Conservation (phyloP, 2,888 invertebrate genomes). For the Drosophila helvetica region DNA sequence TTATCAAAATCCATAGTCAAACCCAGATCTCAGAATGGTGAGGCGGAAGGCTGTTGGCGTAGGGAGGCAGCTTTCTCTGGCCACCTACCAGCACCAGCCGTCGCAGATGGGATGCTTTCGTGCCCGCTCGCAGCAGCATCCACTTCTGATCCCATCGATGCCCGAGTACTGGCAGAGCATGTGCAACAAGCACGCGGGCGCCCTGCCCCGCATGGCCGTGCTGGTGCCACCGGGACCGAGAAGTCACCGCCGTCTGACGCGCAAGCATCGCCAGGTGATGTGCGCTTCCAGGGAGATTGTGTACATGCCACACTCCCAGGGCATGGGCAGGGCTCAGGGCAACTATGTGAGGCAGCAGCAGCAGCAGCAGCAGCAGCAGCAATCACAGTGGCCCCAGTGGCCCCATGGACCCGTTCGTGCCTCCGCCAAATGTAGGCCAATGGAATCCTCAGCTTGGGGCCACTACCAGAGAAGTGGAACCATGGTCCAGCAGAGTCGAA, state of each 20-base stretch:
- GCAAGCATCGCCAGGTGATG: slow-evolving; percentile 46
- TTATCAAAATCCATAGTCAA: neutral
- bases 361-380: slow-evolving; percentile 1
- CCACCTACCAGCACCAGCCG: slow-evolving; percentile 34
- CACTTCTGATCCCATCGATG: slow-evolving; percentile 4
- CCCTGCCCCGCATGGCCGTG: slow-evolving; percentile 35
- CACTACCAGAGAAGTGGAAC: neutral
- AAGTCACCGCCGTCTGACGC: slow-evolving; percentile 43
- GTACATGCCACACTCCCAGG: neutral
- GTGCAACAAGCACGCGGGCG: slow-evolving; percentile 37
- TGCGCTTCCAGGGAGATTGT: slow-evolving; percentile 1
- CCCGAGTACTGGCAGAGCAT: slow-evolving; percentile 29
- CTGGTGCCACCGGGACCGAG: slow-evolving; percentile 32
- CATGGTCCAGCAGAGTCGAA: neutral
- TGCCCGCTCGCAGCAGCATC: slow-evolving; percentile 15
- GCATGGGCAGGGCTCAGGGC: neutral
- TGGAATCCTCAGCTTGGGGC: neutral
- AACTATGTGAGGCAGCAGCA: neutral
- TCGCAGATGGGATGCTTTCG: neutral
- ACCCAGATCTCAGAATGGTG: slow-evolving; percentile 38
- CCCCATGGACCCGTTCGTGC: neutral
- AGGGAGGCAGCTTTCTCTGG: slow-evolving; percentile 42
- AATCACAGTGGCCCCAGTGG: slow-evolving; percentile 2
- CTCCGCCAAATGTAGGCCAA: neutral
- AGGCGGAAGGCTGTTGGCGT: slow-evolving; percentile 36